Percentiles rank a stretch among this genome's conserved stretches.
Evolutionary conservation across 2,797 vertebrate genomes (phyloP).

Genomic region (Gymnothorax javanicus): DNA sequence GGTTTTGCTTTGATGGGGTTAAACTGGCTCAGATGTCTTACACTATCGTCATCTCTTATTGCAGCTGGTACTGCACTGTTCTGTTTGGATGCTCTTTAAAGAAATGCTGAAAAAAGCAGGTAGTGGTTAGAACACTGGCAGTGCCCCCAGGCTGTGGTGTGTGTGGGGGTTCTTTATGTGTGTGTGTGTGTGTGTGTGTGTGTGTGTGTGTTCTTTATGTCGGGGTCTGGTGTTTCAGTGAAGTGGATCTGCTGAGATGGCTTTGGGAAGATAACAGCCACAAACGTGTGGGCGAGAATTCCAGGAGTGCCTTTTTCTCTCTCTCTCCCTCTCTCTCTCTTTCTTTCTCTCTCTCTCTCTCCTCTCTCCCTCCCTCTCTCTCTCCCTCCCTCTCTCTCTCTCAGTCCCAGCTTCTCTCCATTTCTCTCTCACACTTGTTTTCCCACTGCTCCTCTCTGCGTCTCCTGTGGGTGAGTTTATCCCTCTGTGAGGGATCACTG

Average conservation of each 20-base stretch:
- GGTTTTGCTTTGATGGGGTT: background rate
- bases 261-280: slow-evolving; percentile 18
- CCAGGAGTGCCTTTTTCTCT: slow-evolving; percentile 8
- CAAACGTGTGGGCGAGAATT: slow-evolving; percentile 16
- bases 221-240: slow-evolving; percentile 41
- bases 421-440: no score
- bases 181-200: no score
- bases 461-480: no score
- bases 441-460: no score
- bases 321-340: background rate
- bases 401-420: no score
- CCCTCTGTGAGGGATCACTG: no score
- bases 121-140: no score
- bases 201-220: no score
- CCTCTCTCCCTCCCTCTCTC: background rate
- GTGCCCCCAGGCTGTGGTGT: no score
- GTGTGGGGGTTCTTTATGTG: no score
- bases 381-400: background rate
- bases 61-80: slow-evolving; percentile 24
- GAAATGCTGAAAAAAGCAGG: background rate
- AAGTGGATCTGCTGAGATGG: background rate
- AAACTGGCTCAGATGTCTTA: slow-evolving; percentile 39
- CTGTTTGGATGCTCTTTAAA: slow-evolving; percentile 42
- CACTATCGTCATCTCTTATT: slow-evolving; percentile 59
- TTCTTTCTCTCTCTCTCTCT: background rate